Base-by-base conservation (phyloP, 2,797 vertebrate genomes). In the Crenuchus spilurus region DNA sequence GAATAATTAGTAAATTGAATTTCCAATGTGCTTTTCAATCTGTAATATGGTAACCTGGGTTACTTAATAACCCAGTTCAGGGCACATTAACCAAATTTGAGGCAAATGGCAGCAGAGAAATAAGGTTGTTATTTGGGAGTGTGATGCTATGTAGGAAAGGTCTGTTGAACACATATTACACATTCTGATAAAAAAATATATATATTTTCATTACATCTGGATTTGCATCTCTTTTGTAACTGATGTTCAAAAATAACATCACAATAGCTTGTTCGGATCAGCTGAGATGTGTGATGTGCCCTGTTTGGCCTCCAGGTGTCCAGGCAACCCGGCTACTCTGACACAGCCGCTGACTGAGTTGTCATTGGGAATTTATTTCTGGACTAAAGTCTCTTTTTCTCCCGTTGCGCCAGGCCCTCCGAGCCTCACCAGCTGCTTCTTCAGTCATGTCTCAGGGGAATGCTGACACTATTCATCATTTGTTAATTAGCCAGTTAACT, bases 401-500 rank as follows among this genome's bases (percentile, higher is more conserved):
- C 41, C 9, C 44, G 63, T 57, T 13, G 51, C 22, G 39, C 44
- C 60, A 54, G 67, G 58, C 51, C 78, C 75, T 74, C 39, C 10
- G 74, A 81, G 80, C 70, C 64, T 68, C 72, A 79, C 64, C 82
- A 86, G 82, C 80, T 86, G 82, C 64, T 69, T 16, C 62, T 72
- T 33, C 62, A 61, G 49, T 60, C 72, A 18, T 22, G 62, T 82
- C 80, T 75, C 82, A n/a, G 44, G 80, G 82, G 85, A 80, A 48
- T 24, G 30, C 74, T 75, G 75, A 83, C 80, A 76, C 76, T 77
- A 82, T 84, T 83, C 83, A 85, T 86, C 84, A 83, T 83, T 77
- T 72, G 67, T 78, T 84, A 85, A 86, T 85, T 84, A 85, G 84
- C 68, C 80, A 67, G 73, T 86, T 85, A 85, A 82, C 79, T 82